Conservation (phyloP, 2,888 invertebrate species). For the Capitulum mitella region DNA sequence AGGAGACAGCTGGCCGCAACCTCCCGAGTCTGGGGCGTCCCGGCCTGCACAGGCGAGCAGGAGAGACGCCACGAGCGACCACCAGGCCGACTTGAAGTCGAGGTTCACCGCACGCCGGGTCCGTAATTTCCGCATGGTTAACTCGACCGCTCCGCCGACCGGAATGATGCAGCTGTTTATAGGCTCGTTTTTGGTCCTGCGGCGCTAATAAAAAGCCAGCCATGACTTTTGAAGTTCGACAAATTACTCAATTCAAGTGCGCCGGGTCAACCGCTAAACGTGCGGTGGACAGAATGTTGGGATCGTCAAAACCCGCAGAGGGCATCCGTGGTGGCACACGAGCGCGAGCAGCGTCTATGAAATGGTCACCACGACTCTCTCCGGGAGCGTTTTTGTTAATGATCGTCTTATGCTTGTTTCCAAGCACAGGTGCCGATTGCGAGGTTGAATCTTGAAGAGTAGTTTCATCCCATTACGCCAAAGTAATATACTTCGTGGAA, state of each 20-base stretch:
- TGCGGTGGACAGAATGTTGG: background rate
- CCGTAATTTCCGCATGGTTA: background rate
- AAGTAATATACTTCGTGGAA: no score
- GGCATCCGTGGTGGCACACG: background rate
- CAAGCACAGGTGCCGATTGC: no score
- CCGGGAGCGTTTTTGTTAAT: no score
- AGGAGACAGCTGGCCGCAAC: no score
- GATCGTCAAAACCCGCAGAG: background rate
- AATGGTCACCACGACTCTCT: no score
- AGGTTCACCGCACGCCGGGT: background rate
- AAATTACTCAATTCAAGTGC: background rate
- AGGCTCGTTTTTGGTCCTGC: background rate
- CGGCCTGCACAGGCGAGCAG: no score
- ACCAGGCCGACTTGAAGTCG: no score
- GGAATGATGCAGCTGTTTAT: background rate
- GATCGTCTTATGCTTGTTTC: no score
- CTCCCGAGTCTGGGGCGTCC: no score
- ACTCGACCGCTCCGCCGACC: background rate
- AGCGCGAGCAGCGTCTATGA: background rate
- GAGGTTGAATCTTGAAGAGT: no score
- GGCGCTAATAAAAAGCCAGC: background rate
- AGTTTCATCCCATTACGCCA: no score
- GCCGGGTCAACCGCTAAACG: background rate
- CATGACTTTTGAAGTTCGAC: background rate
- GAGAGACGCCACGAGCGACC: no score